Evolutionary conservation across 2,113 vertebrate genomes (phyloP).

Genomic region (Macrotus californicus): DNA sequence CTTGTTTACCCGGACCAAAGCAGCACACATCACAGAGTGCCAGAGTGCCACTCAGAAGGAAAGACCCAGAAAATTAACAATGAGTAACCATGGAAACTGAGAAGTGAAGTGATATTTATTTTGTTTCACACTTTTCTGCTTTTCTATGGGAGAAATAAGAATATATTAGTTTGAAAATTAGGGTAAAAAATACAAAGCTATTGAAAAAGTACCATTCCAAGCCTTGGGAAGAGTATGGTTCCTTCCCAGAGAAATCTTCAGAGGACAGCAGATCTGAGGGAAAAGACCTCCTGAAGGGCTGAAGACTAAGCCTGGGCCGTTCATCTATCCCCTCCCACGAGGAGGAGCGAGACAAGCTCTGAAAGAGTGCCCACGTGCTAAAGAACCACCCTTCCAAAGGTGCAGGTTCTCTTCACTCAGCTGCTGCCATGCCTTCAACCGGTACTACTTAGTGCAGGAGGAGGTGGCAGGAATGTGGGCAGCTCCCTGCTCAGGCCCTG

Average conservation of each 20-base stretch:
- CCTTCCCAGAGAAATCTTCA: slow-evolving; percentile 8
- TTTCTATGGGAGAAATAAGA: slow-evolving; percentile 29
- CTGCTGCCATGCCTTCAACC: neutral
- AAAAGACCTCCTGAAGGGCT: neutral
- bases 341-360: neutral
- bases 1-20: neutral
- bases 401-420: neutral
- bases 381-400: neutral
- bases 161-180: slow-evolving; percentile 41
- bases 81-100: slow-evolving; percentile 69
- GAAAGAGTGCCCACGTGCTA: neutral
- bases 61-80: slow-evolving; percentile 36
- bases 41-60: slow-evolving; percentile 26
- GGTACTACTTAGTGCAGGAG: neutral
- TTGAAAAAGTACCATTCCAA: neutral
- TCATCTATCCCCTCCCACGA: neutral
- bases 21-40: neutral
- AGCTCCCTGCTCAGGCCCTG: neutral
- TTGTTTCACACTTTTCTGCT: slow-evolving; percentile 34
- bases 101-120: slow-evolving; percentile 21
- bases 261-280: neutral
- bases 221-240: neutral
- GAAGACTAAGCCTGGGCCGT: neutral
- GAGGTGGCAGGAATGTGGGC: neutral
- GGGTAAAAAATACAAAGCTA: neutral